Percentiles rank a stretch among this genome's conserved stretches.
phyloP scores from a whole-genome alignment of 1,140 invertebrate genomes.

The Rhopalosiphum maidis region DNA sequence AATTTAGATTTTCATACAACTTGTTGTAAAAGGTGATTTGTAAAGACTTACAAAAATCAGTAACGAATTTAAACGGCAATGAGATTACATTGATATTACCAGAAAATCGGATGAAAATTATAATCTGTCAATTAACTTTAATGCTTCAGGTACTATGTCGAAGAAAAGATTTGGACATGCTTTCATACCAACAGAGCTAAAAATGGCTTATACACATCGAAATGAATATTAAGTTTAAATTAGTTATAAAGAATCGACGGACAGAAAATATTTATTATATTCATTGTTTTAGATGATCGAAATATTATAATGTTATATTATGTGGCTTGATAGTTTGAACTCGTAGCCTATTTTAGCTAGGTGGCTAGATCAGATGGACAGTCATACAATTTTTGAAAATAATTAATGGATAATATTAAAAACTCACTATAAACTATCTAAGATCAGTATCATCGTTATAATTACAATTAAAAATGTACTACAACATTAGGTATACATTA shows the following conservation, averaged over 20 bases:
- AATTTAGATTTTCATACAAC: background rate
- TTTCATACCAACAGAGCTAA: background rate
- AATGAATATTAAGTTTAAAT: background rate
- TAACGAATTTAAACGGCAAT: background rate
- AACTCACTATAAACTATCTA: too few species aligned
- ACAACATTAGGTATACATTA: background rate
- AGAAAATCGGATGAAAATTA: background rate
- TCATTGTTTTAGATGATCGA: background rate
- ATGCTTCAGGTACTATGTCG: background rate
- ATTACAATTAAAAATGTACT: background rate
- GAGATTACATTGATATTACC: background rate
- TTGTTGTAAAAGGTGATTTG: background rate
- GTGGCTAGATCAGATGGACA: background rate
- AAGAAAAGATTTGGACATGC: background rate
- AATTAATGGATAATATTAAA: background rate
- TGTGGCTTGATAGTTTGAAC: background rate
- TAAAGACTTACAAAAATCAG: background rate
- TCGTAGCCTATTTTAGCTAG: background rate
- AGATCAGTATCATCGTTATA: background rate
- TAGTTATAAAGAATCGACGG: background rate
- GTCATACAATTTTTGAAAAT: background rate
- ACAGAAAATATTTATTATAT: background rate
- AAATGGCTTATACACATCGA: background rate
- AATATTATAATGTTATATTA: background rate
- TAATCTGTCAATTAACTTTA: background rate